These are phyloP conservation scores for Protobothrops flavoviridis DNA, from an alignment of 2,113 vertebrate genomes.

Conservation along the genomic window DNA sequence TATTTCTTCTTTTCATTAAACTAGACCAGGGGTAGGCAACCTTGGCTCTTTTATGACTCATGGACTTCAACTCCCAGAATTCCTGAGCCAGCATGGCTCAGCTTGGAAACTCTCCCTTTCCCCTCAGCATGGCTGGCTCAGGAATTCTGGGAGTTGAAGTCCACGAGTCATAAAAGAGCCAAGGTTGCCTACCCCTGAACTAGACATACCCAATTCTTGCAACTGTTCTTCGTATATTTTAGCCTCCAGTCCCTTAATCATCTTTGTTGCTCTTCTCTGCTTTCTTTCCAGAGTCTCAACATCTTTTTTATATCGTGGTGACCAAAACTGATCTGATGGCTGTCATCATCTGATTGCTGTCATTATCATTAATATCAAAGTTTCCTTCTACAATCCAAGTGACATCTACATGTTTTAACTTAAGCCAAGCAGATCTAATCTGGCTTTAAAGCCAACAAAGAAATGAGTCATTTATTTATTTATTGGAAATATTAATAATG, in stretches of 20 bases:
- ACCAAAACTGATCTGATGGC: background rate
- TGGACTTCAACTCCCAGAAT: no score
- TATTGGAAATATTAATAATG: background rate
- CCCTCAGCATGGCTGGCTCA: no score
- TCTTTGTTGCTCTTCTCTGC: background rate
- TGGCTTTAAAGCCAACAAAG: background rate
- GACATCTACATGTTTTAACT: background rate
- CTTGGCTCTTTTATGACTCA: no score
- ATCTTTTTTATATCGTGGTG: background rate
- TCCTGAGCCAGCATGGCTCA: no score
- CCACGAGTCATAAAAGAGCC: no score
- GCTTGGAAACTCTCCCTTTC: no score
- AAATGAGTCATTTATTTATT: background rate
- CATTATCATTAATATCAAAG: background rate
- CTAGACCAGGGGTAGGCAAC: no score
- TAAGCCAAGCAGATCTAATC: background rate
- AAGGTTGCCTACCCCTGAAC: background rate
- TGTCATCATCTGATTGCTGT: background rate
- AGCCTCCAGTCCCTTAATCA: background rate
- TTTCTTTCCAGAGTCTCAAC: background rate
- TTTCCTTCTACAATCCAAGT: background rate
- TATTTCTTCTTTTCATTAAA: background rate
- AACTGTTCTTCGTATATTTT: background rate
- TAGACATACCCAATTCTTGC: background rate
- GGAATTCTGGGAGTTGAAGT: no score